Base-by-base conservation (phyloP, 2,888 invertebrate genomes). In the Hypolimnas misippus region DNA sequence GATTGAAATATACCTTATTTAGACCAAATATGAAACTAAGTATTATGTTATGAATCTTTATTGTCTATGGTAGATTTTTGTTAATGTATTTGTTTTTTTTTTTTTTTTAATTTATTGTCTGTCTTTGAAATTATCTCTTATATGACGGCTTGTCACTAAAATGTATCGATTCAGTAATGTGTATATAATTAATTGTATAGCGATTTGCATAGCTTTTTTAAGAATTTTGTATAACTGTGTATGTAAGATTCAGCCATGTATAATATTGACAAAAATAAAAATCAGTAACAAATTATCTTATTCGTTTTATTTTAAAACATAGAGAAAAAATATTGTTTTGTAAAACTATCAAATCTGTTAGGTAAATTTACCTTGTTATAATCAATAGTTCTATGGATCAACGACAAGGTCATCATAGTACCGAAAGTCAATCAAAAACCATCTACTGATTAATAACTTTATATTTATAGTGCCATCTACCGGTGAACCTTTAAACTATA, bases 21-120 rank as follows among this genome's bases (percentile, higher is more conserved):
- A 29, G 49, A 49, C 29, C 49, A 49, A 49, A 49, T 17, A 44
- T 19, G 19, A 49, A 49, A 25, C 1, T 7, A 65, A 67, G 67
- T 67, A 67, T 67, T 67, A 67, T 53, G 49, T 61, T 63, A 59
- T 57, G 53, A 58, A 64, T 62, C 33, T 62, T 29, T 21, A 21
- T 8, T 14, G 29, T 29, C 0, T 49, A 46, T 46, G 21, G 10
- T 44, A 44, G 6, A 16, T 35, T 38, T 50, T 49, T 29, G 12
- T 57, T 25, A 5, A 57, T 31, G 40, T 21, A 14, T 25, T 42
- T 16, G 5, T 5, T 42, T 10, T 40, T 10, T 10, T 55, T 40
- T 42, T 25, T 21, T 29, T 21, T 42, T 31, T n/a, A 7, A 6
- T 49, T 8, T 14, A 49, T 21, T 46, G 21, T 12, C n/a, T 19